Evolutionary conservation across 2,888 invertebrate species (phyloP).

Genomic region (Xylota segnis): DNA sequence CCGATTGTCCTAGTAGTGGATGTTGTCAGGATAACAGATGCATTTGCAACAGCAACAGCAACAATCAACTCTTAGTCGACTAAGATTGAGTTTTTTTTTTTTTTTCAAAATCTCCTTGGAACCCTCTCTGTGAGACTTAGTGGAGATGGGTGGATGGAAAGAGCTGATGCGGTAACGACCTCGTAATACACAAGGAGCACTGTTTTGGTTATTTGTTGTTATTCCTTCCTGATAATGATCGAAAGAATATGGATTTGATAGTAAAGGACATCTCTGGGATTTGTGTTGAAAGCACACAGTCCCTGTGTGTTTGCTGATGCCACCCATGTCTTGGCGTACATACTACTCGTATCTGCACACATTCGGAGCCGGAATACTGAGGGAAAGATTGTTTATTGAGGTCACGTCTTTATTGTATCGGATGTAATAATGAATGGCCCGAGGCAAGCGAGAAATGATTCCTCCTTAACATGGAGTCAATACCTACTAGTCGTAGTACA

Average conservation of each 20-base stretch:
- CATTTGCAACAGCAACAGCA: slow-evolving; percentile 20
- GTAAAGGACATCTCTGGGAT: slow-evolving; percentile 70
- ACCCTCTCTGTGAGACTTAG: slow-evolving; percentile 12
- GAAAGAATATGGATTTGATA: slow-evolving; percentile 72
- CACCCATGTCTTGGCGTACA: slow-evolving; percentile 42
- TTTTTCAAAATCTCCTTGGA: slow-evolving; percentile 43
- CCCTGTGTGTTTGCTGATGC: slow-evolving; percentile 49
- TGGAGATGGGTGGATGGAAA: neutral
- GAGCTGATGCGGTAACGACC: slow-evolving; percentile 27
- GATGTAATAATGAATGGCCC: slow-evolving; percentile 78
- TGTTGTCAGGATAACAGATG: slow-evolving; percentile 59
- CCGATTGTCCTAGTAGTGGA: slow-evolving; percentile 46
- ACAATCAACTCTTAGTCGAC: slow-evolving; percentile 46
- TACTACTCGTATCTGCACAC: neutral
- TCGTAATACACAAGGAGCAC: slow-evolving; percentile 3
- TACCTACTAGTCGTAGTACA: too few relatives aligned
- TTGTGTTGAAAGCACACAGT: slow-evolving; percentile 58
- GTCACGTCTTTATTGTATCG: slow-evolving; percentile 79
- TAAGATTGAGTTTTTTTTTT: slow-evolving; percentile 1
- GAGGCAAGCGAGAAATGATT: slow-evolving; percentile 73
- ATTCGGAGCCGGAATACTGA: slow-evolving; percentile 1
- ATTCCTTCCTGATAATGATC: slow-evolving; percentile 69
- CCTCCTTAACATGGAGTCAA: slow-evolving; percentile 57
- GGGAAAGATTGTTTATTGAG: slow-evolving; percentile 78
- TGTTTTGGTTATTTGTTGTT: slow-evolving; percentile 12